Percentiles rank a stretch among this genome's conserved stretches.
Conservation (phyloP, 2,113 vertebrate genomes). For the Rhynchomys soricoides region DNA sequence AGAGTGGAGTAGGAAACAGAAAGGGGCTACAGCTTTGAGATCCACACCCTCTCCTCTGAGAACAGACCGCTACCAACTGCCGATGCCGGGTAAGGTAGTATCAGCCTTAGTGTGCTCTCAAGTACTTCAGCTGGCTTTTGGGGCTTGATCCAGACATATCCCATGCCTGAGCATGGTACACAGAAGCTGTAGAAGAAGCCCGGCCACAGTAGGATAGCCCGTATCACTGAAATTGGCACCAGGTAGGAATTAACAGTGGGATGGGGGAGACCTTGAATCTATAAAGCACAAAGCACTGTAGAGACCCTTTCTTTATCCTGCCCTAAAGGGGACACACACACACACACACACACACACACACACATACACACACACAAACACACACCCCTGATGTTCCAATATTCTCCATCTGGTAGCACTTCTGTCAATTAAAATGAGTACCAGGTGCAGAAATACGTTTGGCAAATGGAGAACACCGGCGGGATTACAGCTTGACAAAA, state of each 20-base stretch:
- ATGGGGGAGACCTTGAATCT: not conserved
- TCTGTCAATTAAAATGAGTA: not conserved
- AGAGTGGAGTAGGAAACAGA: not conserved
- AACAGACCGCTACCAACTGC: not conserved
- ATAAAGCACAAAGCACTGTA: not conserved
- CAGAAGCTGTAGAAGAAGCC: not conserved
- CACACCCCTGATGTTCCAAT: not conserved
- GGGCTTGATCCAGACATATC: not conserved
- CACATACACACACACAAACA: no score
- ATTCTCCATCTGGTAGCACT: not conserved
- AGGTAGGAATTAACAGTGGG: not conserved
- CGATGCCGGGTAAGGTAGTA: not conserved
- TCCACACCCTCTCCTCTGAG: not conserved
- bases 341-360: no score
- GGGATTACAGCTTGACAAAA: constrained; percentile 13
- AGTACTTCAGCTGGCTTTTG: not conserved
- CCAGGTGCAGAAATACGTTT: not conserved
- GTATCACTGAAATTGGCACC: not conserved
- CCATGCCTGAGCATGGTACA: not conserved
- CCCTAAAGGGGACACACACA: not conserved
- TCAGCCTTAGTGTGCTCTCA: not conserved
- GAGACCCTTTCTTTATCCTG: not conserved
- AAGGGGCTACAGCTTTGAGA: not conserved
- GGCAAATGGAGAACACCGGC: not conserved
- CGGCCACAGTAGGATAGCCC: not conserved